Base-by-base conservation (phyloP, 2,113 vertebrate genomes). In the Lophura nycthemera region DNA sequence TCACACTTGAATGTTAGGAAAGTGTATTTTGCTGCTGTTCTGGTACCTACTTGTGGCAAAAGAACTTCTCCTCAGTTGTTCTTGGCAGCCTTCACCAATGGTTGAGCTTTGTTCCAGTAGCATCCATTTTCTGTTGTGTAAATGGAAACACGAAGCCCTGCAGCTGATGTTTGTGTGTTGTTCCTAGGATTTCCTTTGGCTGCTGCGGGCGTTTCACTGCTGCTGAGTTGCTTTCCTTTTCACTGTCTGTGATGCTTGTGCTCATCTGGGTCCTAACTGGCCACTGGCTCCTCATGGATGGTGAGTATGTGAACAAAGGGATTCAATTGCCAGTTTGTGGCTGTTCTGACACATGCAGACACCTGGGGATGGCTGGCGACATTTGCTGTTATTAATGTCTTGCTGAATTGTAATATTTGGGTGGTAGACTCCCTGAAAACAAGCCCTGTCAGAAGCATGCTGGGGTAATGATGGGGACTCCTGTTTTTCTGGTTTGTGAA, bases 191-290 rank as follows among this genome's bases (percentile, higher is more conserved):
- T 97, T 99, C 99, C 47, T 99, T 99, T 88, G 99, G 99, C 77
- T 99, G 99, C 98, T 99, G 99, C 25, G 99, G 99, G 52, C 99
- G 99, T 79, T 99, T 99, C 97, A 99, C 99, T 69, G 98, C 99
- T 97, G 99, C 99, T 3, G 99, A 99, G 97, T 93, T 99, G 77
- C 98, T 99, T 54, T 99, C 99, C 0, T 99, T 99, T 97, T 99
- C 99, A 30, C 98, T 99, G 48, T 99, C 99, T 25, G 98, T 99
- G 80, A 97, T 99, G 98, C 98, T 99, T 64, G 99, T 99, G 88
- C 99, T 99, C 96, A 99, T 99, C 98, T 99, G 99, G 99, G 99
- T 99, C 94, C 98, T 99, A 42, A 99, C 99, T 16, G 99, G 99
- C 95, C 99, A 99, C 94, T 99, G 99, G 99, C 99, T 99, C 48